phyloP scores from a whole-genome alignment of 2,113 vertebrate genomes.

The Hylia prasina region DNA sequence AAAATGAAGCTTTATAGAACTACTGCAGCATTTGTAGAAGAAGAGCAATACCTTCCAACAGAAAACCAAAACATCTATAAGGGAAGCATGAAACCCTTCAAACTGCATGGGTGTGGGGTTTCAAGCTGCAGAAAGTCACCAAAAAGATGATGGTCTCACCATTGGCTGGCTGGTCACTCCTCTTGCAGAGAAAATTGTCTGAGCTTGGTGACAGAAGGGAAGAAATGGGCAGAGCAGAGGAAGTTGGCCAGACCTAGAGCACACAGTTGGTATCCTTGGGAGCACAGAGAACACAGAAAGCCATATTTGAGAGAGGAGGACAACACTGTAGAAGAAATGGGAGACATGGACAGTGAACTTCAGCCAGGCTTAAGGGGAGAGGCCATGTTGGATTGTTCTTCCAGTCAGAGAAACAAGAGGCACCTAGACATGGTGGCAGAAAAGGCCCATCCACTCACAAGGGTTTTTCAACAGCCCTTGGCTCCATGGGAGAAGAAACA shows the following conservation, averaged over 20 bases:
- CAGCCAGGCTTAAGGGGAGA: background rate
- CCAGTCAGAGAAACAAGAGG: background rate
- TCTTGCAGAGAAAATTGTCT: background rate
- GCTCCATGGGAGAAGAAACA: background rate
- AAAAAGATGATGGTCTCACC: background rate
- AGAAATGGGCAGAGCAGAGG: background rate
- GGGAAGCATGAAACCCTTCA: background rate
- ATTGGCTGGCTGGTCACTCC: background rate
- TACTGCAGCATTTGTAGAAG: background rate
- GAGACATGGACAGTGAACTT: background rate
- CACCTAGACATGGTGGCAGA: background rate
- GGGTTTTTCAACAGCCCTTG: background rate
- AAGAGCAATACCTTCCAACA: background rate
- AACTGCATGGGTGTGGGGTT: background rate
- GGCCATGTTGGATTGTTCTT: background rate
- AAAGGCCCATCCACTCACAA: background rate
- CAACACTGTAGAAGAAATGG: background rate
- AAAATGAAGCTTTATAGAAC: background rate
- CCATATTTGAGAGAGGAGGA: background rate
- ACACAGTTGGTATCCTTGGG: background rate
- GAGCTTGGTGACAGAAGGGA: background rate
- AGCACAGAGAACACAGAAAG: background rate
- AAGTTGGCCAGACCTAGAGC: background rate
- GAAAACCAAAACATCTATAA: background rate
- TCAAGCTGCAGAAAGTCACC: background rate